Evolutionary conservation across 92 coral and sea anemone species (phyloP).

Genomic region (Zoanthus gigantus): DNA sequence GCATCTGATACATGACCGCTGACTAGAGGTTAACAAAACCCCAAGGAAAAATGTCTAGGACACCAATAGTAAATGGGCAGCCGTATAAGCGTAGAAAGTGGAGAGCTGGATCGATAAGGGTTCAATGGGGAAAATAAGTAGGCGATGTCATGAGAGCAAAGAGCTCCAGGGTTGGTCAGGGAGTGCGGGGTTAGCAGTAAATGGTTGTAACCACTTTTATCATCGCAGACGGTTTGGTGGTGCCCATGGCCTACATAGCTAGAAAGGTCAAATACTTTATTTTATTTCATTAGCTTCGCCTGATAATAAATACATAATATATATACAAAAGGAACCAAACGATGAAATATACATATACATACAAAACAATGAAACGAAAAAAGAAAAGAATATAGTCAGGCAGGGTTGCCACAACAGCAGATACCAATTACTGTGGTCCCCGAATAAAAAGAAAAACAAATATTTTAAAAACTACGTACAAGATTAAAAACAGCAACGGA

Average conservation of each 20-base stretch:
- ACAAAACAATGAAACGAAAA: too few relatives aligned
- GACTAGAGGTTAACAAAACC: conserved; percentile 62
- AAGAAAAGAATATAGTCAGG: too few relatives aligned
- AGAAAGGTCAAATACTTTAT: conserved; percentile 65
- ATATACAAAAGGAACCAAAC: too few relatives aligned
- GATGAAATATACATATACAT: too few relatives aligned
- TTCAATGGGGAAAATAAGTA: conserved; percentile 46
- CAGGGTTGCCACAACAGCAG: too few relatives aligned
- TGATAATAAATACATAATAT: too few relatives aligned
- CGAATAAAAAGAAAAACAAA: too few relatives aligned
- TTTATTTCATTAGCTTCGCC: too few relatives aligned
- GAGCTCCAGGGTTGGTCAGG: conserved; percentile 39
- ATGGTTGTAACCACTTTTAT: conserved; percentile 78
- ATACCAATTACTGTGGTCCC: too few relatives aligned
- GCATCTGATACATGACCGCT: conserved; percentile 18
- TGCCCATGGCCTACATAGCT: conserved; percentile 68
- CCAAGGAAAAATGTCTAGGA: conserved; percentile 49
- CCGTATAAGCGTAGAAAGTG: conserved; percentile 38
- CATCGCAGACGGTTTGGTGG: conserved; percentile 74
- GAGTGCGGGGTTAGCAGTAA: conserved; percentile 50
- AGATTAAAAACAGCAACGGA: too few relatives aligned
- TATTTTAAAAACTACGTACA: too few relatives aligned
- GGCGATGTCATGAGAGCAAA: conserved; percentile 23
- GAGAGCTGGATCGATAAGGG: conserved; percentile 50
- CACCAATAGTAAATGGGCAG: conserved; percentile 33